Evolutionary conservation across 2,113 vertebrate genomes (phyloP), one percentile per base, ranked within the genome.

Genomic region (Paracanthobrama guichenoti): DNA sequence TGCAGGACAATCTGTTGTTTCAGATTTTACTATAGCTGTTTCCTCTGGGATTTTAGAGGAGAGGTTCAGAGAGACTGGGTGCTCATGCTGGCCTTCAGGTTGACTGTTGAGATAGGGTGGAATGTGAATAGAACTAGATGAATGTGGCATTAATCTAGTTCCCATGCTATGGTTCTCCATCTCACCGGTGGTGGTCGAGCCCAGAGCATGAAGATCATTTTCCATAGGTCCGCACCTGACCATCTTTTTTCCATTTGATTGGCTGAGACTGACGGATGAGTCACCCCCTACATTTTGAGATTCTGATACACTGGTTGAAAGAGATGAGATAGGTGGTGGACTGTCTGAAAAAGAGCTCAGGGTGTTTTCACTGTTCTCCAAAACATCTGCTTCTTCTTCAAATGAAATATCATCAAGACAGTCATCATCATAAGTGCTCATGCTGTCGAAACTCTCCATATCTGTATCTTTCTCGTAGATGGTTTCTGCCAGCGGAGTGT

Each of bases 271-370:
- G 88, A 95, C 92, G 85, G 94, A 94, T 3, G 94, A 95, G 92
- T 98, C 97, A 42, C 96, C 96, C 93, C 94, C 95, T 91, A 95
- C 96, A 95, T 96, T 97, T 91, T 97, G 97, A 90, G 96, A 96
- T 92, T 99, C 97, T 84, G 97, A 92, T 73, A 96, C 95, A 50
- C 96, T 91, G 13, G 94, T 91, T 0, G 94, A 95, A 0, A 96
- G 95, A 81, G 94, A 94, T 0, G 95, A 93, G 83, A 95, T 93
- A 0, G 95, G 97, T 31, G 85, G 80, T 48, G 81, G 86, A 48
- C 84, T 84, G 80, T 92, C 92, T 9, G 94, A 88, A 81, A 91
- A 94, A 85, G 93, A 90, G 44, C 93, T 93, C 0, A 95, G 93
- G 0, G 93, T 93, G 85, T 95, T 95, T 11, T 90, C 85, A 28